Conservation (phyloP, 2,113 vertebrate genomes). For the Telmatochromis bifrenatus region DNA sequence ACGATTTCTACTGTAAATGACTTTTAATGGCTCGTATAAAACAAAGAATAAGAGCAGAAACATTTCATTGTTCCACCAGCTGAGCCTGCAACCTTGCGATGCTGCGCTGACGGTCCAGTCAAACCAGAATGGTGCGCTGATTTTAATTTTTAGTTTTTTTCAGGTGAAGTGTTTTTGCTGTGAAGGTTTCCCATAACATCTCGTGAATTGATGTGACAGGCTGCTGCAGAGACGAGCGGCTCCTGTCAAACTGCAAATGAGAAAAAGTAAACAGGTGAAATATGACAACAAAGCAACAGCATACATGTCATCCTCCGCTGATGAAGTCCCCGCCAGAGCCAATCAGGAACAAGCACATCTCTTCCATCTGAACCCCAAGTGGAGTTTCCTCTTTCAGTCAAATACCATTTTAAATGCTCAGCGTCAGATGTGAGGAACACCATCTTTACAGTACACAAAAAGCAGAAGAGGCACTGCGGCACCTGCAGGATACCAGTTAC, state of each 20-base stretch:
- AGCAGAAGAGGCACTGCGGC: neutral
- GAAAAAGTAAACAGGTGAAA: conserved; percentile 14
- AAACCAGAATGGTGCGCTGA: neutral
- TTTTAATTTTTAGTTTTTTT: neutral
- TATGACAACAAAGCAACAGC: neutral
- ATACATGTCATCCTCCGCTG: neutral
- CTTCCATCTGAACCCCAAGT: neutral
- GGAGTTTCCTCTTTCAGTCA: neutral
- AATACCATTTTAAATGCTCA: neutral
- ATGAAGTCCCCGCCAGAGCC: neutral
- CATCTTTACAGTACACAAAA: neutral
- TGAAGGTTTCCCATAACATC: neutral
- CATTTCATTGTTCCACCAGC: neutral
- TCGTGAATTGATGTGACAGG: conserved; percentile 5
- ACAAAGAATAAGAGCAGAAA: neutral
- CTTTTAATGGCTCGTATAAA: neutral
- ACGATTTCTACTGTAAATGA: neutral
- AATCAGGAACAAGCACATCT: neutral
- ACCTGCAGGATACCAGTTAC: neutral
- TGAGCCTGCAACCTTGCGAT: neutral
- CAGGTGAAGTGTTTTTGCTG: neutral
- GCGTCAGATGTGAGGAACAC: neutral
- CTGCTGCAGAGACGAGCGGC: neutral
- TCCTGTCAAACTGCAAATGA: conserved; percentile 24
- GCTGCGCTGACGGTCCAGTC: neutral